A percentile compares a stretch with the other conserved stretches of the same genome.
These are phyloP conservation scores for Lithobates sylvaticus DNA, from an alignment of 2,797 vertebrate genomes.

Conservation along the genomic window DNA sequence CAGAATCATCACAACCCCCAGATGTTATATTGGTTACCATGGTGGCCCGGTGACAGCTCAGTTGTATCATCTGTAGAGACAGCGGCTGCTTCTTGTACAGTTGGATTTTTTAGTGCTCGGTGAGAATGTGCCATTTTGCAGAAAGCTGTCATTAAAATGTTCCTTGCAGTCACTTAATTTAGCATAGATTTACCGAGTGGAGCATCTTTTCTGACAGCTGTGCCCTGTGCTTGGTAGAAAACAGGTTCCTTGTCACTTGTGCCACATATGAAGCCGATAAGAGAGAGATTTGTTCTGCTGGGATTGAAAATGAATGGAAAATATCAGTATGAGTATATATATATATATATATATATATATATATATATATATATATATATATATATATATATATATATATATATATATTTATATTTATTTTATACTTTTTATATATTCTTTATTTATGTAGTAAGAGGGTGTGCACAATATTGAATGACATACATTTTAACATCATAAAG, in stretches of 20 bases:
- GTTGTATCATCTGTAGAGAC: slow-evolving; percentile 6
- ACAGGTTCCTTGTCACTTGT: slow-evolving; percentile 26
- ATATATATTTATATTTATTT: too few species aligned
- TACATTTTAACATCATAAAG: too few species aligned
- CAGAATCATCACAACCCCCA: neutral
- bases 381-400: too few species aligned
- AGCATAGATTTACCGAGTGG: neutral
- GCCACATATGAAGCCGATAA: neutral
- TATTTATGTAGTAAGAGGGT: too few species aligned
- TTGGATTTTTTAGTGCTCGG: neutral
- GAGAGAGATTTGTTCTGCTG: neutral
- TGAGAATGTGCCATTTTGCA: slow-evolving; percentile 25
- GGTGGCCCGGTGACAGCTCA: slow-evolving; percentile 16
- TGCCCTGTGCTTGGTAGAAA: slow-evolving; percentile 6
- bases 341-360: too few species aligned
- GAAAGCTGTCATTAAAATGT: slow-evolving; percentile 49
- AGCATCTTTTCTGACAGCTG: slow-evolving; percentile 30
- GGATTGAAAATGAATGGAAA: neutral
- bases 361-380: too few species aligned
- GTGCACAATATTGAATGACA: too few species aligned
- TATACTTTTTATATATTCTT: too few species aligned
- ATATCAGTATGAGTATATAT: neutral
- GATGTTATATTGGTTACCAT: neutral
- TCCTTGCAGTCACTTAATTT: slow-evolving; percentile 20
- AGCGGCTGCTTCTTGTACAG: neutral